Evolutionary conservation across 2,888 invertebrate species (phyloP).

Genomic region (Cryptocheilus praepositus): DNA sequence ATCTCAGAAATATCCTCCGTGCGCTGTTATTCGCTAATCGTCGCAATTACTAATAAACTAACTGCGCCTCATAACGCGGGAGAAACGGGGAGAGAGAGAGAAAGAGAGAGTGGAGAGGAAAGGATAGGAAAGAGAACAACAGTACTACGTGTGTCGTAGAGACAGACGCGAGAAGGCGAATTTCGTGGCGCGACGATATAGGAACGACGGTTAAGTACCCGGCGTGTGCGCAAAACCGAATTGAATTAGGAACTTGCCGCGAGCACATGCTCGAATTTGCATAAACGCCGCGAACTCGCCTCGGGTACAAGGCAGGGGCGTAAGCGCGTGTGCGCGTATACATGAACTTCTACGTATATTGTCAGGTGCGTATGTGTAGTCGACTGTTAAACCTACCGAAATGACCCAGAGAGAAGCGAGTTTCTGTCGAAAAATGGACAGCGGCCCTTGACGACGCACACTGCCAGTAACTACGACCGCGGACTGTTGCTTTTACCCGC

Average conservation of each 20-base stretch:
- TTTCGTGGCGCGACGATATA: conserved; percentile 36
- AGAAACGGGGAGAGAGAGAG: background rate
- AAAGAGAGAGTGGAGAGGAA: background rate
- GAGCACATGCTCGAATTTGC: conserved; percentile 67
- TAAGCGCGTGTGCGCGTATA: conserved; percentile 6
- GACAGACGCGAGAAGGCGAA: conserved; percentile 10
- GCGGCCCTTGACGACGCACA: no score
- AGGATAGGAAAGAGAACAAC: no score
- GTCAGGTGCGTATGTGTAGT: conserved; percentile 33
- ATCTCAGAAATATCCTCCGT: no score
- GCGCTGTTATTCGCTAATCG: no score
- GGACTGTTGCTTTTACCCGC: no score
- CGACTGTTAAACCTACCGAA: conserved; percentile 33
- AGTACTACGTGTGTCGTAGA: no score
- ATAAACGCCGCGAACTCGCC: conserved; percentile 60
- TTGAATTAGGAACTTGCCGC: conserved; percentile 68
- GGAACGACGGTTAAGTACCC: conserved; percentile 50
- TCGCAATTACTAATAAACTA: no score
- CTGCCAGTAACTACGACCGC: no score
- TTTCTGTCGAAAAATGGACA: no score
- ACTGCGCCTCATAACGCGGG: no score
- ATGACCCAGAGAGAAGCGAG: conserved; percentile 17
- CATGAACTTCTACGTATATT: conserved; percentile 17
- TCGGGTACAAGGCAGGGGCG: conserved; percentile 29
- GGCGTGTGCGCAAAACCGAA: conserved; percentile 65